Conservation (phyloP, 2,797 vertebrate genomes). For the Liasis olivaceus region DNA sequence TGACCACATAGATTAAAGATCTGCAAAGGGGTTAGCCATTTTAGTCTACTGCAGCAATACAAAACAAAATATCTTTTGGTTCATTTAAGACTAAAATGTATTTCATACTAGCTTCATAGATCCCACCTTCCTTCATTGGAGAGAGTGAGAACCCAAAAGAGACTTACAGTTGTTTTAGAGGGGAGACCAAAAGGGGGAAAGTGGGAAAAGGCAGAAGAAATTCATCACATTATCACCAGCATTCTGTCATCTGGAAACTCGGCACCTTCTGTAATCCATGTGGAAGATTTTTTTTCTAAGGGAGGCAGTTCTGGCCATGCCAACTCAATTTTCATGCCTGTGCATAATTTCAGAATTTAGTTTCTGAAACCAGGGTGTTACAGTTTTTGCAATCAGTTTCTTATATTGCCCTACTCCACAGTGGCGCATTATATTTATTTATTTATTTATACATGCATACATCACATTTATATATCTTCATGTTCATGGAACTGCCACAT, state of each 20-base stretch:
- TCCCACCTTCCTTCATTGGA: neutral
- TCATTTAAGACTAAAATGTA: neutral
- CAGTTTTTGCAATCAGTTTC: neutral
- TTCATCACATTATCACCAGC: neutral
- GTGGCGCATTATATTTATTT: neutral
- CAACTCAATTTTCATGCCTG: neutral
- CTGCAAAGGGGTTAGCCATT: neutral
- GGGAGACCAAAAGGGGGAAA: neutral
- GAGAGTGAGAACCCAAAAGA: neutral
- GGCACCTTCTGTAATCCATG: neutral
- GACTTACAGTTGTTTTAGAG: neutral
- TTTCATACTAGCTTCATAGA: neutral
- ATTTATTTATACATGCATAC: too few relatives aligned
- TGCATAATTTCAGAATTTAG: neutral
- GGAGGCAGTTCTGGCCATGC: neutral
- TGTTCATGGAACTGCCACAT: neutral
- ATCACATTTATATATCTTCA: neutral
- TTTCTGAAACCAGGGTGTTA: neutral
- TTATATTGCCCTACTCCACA: neutral
- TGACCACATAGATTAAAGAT: neutral
- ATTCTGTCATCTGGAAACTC: neutral
- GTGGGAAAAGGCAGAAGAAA: neutral
- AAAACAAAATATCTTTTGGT: neutral
- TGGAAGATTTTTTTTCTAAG: neutral
- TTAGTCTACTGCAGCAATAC: neutral